Conservation (phyloP, 2,113 vertebrate genomes). For the Engraulis encrasicolus region DNA sequence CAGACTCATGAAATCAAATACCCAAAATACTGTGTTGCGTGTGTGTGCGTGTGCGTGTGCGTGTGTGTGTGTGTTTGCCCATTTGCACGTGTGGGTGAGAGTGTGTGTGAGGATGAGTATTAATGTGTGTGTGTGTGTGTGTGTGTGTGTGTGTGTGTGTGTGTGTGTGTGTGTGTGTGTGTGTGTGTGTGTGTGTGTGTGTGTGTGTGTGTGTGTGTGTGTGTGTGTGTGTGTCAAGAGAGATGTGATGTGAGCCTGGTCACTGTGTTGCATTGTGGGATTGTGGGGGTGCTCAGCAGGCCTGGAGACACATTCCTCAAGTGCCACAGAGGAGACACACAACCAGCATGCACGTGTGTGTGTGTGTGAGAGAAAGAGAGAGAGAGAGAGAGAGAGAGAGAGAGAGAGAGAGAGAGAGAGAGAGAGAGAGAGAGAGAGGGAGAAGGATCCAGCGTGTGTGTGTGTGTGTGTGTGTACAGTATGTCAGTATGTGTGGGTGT, state of each 20-base stretch:
- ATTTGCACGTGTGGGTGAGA: neutral
- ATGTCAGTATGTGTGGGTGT: neutral
- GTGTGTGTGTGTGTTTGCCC: neutral
- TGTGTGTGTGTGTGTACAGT: neutral
- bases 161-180: neutral
- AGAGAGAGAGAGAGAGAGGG: too few relatives aligned
- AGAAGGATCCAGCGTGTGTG: neutral
- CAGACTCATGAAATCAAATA: neutral
- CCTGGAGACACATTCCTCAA: neutral
- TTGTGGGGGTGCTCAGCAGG: neutral
- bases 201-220: neutral
- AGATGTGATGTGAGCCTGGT: too few relatives aligned
- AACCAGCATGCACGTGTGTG: neutral
- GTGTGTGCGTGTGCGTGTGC: neutral
- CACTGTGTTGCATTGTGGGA: neutral
- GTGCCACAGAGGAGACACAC: neutral
- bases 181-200: neutral
- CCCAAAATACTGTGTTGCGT: neutral
- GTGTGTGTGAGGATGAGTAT: too few relatives aligned
- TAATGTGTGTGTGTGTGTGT: neutral
- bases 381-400: too few relatives aligned
- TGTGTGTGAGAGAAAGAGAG: neutral
- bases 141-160: too few relatives aligned
- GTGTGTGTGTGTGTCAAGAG: neutral
- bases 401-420: too few relatives aligned